Percentiles rank a stretch among this genome's conserved stretches.
These are phyloP conservation scores for Cryptomyrus ogoouensis DNA, from an alignment of 2,113 vertebrate species.

Conservation along the genomic window DNA sequence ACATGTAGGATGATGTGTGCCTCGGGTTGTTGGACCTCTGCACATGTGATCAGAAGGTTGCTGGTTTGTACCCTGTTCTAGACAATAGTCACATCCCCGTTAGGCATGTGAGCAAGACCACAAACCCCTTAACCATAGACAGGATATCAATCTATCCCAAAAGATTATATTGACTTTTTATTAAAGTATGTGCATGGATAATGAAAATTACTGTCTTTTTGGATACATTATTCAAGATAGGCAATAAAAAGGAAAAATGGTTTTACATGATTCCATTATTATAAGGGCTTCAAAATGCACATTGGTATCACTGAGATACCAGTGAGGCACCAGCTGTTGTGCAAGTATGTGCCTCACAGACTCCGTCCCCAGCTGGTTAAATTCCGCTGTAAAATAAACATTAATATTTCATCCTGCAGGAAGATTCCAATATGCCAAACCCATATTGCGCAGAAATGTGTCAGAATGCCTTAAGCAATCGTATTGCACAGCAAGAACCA, in stretches of 20 bases:
- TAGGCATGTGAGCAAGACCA: neutral
- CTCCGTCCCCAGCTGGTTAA: neutral
- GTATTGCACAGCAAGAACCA: neutral
- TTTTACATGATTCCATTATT: neutral
- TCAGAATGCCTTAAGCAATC: neutral
- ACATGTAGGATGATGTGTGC: neutral
- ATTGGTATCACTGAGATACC: neutral
- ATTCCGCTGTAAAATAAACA: neutral
- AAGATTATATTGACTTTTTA: neutral
- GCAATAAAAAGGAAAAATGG: neutral
- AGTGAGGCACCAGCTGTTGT: neutral
- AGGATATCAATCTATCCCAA: neutral
- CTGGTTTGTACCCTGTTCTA: neutral
- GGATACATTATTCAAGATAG: neutral
- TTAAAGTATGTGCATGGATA: neutral
- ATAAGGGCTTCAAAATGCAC: neutral
- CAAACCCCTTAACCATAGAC: neutral
- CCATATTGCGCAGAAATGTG: constrained; percentile 2
- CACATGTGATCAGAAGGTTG: neutral
- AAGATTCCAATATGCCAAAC: neutral
- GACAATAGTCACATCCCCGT: neutral
- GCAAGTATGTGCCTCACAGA: neutral
- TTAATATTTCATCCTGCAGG: constrained; percentile 3
- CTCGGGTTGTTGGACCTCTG: neutral
- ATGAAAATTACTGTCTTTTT: neutral